phyloP scores from a whole-genome alignment of 2,888 invertebrate genomes.

The Congeria kusceri region DNA sequence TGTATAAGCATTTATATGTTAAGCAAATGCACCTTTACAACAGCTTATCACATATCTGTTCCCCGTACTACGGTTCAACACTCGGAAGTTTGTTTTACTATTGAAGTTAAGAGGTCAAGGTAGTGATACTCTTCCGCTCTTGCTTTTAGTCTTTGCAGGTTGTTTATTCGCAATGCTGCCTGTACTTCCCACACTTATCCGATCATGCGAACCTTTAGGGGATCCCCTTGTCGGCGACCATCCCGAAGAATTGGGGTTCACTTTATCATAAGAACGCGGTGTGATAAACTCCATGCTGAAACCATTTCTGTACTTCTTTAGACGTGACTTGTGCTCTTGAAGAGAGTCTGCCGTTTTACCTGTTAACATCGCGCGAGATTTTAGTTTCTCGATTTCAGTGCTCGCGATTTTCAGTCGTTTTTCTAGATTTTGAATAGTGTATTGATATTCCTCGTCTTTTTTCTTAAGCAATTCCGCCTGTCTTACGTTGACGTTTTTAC shows the following conservation, averaged over 20 bases:
- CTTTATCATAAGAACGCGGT: constrained; percentile 12
- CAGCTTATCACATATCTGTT: too few relatives aligned
- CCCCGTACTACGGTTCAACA: too few relatives aligned
- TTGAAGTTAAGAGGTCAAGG: too few relatives aligned
- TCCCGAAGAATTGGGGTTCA: neutral
- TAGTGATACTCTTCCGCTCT: too few relatives aligned
- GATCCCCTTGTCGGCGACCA: constrained; percentile 15
- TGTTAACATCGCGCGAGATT: constrained; percentile 35
- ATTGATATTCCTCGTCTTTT: constrained; percentile 56
- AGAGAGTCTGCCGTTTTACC: constrained; percentile 52
- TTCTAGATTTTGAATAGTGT: constrained; percentile 41
- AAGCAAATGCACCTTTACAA: too few relatives aligned
- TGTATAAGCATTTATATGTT: too few relatives aligned
- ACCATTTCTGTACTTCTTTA: constrained; percentile 31
- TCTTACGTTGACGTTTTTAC: constrained; percentile 54
- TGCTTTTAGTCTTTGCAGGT: too few relatives aligned
- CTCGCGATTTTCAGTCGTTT: constrained; percentile 36
- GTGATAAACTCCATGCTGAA: constrained; percentile 35
- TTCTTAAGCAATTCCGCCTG: constrained; percentile 43
- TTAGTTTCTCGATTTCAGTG: constrained; percentile 51
- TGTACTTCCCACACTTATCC: constrained; percentile 17
- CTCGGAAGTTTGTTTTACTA: too few relatives aligned
- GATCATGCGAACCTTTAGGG: neutral
- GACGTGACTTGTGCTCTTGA: constrained; percentile 35
- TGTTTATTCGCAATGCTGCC: neutral